These are phyloP conservation scores for Myotis findleyi DNA, from an alignment of 2,797 vertebrate genomes.

Conservation along the genomic window DNA sequence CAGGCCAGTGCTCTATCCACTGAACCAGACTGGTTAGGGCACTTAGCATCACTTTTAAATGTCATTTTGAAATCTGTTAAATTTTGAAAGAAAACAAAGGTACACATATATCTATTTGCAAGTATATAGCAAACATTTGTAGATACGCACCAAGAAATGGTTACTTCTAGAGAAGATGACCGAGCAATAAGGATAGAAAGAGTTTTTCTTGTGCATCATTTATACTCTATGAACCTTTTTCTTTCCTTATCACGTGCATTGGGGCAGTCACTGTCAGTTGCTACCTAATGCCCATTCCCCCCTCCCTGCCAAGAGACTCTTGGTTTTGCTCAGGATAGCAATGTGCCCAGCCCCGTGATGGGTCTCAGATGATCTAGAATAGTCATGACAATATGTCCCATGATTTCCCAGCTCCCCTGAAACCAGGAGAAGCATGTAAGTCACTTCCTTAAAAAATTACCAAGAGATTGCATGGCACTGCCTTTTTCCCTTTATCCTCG, in stretches of 20 bases:
- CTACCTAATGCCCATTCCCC: neutral
- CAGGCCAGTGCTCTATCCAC: too few relatives aligned
- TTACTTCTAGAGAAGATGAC: neutral
- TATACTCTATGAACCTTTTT: neutral
- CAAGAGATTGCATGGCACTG: neutral
- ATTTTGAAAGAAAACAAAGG: conserved; percentile 12
- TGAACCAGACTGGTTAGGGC: too few relatives aligned
- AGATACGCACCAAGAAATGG: neutral
- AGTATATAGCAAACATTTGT: neutral
- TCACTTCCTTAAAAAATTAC: neutral
- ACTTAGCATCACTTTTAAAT: neutral
- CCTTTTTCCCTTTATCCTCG: neutral
- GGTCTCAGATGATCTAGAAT: neutral
- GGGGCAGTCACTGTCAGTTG: neutral
- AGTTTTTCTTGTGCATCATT: neutral
- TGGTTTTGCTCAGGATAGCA: neutral
- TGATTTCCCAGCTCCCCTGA: neutral
- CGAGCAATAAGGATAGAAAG: neutral
- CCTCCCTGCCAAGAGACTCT: neutral
- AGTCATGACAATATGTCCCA: neutral
- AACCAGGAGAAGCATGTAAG: neutral
- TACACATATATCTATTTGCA: neutral
- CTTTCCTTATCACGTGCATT: neutral
- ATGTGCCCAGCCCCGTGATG: neutral
- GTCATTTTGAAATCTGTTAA: conserved; percentile 8